Conservation (phyloP, 1,140 invertebrate species). For the Macrostomum lignano region DNA sequence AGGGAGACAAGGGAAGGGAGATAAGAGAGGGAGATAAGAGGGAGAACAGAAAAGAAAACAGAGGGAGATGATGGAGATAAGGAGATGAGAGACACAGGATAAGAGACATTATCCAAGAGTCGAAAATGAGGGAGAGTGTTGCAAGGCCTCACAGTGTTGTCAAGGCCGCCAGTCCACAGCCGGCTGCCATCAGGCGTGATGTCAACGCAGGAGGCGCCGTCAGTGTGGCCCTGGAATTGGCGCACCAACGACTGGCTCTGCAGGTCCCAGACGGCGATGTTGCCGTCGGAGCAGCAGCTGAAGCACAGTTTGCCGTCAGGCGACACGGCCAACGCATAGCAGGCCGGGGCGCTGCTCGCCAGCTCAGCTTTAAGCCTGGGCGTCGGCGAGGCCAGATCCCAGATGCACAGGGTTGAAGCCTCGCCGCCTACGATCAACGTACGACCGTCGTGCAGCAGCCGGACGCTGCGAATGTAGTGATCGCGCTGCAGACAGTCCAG, state of each 20-base stretch:
- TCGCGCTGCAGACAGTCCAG: constrained; percentile 1
- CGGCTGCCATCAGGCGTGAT: constrained; percentile 78
- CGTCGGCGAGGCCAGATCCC: constrained; percentile 41
- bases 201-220: constrained; percentile 86
- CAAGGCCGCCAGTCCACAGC: constrained; percentile 83
- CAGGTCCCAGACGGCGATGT: constrained; percentile 77
- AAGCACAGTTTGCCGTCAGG: constrained; percentile 77
- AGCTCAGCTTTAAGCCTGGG: constrained; percentile 34
- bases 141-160: constrained; percentile 86
- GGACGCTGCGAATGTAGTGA: constrained; percentile 76
- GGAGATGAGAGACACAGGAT: too few species aligned
- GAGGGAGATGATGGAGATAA: too few species aligned
- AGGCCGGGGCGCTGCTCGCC: constrained; percentile 77
- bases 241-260: constrained; percentile 41
- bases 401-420: constrained; percentile 72
- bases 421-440: constrained; percentile 90
- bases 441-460: constrained; percentile 55
- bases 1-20: too few species aligned
- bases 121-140: too few species aligned
- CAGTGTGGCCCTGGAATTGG: constrained; percentile 83
- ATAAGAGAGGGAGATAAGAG: too few species aligned
- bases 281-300: constrained; percentile 46
- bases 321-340: constrained; percentile 79
- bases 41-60: too few species aligned
- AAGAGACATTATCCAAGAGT: too few species aligned